Conservation (phyloP, 2,888 invertebrate genomes). For the Leptopilina syphax region DNA sequence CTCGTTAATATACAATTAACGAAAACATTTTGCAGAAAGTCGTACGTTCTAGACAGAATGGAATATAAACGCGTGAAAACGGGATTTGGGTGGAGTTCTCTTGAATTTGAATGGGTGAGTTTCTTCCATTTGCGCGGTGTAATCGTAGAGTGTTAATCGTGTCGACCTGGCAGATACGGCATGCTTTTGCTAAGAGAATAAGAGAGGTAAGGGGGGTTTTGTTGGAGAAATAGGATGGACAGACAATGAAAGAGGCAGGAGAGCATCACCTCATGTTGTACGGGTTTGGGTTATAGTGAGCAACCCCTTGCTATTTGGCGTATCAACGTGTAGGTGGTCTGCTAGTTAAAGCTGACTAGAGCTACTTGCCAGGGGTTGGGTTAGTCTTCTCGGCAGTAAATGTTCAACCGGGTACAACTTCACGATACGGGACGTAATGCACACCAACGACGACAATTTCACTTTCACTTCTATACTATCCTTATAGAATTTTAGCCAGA, state of each 20-base stretch:
- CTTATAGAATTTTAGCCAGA: slow-evolving; percentile 11
- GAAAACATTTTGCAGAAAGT: slow-evolving; percentile 54
- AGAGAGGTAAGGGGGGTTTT: slow-evolving; percentile 38
- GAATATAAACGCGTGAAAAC: slow-evolving; percentile 58
- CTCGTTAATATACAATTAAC: slow-evolving; percentile 56
- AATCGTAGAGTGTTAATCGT: slow-evolving; percentile 66
- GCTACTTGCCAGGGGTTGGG: slow-evolving; percentile 46
- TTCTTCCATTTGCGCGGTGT: slow-evolving; percentile 65
- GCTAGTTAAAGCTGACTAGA: slow-evolving; percentile 54
- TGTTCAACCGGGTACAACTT: slow-evolving; percentile 38
- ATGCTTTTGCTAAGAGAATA: slow-evolving; percentile 10
- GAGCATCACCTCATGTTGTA: slow-evolving; percentile 28
- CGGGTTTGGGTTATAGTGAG: slow-evolving; percentile 51
- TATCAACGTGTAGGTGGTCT: slow-evolving; percentile 42
- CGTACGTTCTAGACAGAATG: slow-evolving; percentile 53
- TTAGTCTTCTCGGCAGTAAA: slow-evolving; percentile 56
- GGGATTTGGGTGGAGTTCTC: slow-evolving; percentile 60
- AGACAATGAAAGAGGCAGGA: slow-evolving; percentile 31
- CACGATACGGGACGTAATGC: slow-evolving; percentile 50
- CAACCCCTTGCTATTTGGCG: slow-evolving; percentile 44
- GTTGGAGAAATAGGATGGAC: slow-evolving; percentile 42
- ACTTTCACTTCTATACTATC: slow-evolving; percentile 47
- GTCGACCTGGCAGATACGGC: slow-evolving; percentile 51
- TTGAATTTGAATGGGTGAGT: slow-evolving; percentile 66
- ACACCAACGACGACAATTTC: slow-evolving; percentile 51